These are phyloP conservation scores for Mormoops blainvillei DNA, from an alignment of 2,113 vertebrate genomes.

Conservation along the genomic window DNA sequence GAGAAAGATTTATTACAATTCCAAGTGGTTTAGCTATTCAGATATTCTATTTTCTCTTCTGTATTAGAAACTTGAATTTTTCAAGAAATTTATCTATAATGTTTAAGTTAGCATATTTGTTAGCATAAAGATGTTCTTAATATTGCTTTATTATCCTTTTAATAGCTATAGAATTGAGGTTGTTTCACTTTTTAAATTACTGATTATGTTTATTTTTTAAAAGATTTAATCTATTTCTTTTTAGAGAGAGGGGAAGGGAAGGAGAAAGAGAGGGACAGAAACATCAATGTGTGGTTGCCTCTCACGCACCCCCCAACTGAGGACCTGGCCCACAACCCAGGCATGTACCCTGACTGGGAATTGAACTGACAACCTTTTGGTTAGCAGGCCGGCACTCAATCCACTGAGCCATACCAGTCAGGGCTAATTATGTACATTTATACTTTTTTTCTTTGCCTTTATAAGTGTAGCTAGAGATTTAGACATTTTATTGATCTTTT, in stretches of 20 bases:
- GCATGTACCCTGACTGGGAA: too few relatives aligned
- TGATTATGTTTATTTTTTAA: too few relatives aligned
- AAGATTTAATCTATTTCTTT: too few relatives aligned
- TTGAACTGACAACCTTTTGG: too few relatives aligned
- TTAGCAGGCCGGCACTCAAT: too few relatives aligned
- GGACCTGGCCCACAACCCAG: too few relatives aligned
- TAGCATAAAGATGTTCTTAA: not conserved
- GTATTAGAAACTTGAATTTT: not conserved
- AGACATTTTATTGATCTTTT: not conserved
- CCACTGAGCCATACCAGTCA: too few relatives aligned
- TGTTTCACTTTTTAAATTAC: not conserved
- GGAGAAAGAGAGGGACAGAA: too few relatives aligned
- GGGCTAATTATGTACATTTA: too few relatives aligned
- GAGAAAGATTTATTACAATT: conserved; percentile 1
- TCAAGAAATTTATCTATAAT: not conserved
- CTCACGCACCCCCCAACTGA: too few relatives aligned
- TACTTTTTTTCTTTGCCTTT: not conserved
- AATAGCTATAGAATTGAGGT: not conserved
- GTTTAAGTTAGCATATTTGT: not conserved
- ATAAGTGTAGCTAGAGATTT: not conserved
- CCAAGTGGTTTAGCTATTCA: not conserved
- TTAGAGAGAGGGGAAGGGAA: too few relatives aligned
- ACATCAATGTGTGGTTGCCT: too few relatives aligned
- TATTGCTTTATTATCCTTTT: not conserved
- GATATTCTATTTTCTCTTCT: not conserved